phyloP scores from a whole-genome alignment of 2,113 vertebrate species.

The Lophotis ruficrista region DNA sequence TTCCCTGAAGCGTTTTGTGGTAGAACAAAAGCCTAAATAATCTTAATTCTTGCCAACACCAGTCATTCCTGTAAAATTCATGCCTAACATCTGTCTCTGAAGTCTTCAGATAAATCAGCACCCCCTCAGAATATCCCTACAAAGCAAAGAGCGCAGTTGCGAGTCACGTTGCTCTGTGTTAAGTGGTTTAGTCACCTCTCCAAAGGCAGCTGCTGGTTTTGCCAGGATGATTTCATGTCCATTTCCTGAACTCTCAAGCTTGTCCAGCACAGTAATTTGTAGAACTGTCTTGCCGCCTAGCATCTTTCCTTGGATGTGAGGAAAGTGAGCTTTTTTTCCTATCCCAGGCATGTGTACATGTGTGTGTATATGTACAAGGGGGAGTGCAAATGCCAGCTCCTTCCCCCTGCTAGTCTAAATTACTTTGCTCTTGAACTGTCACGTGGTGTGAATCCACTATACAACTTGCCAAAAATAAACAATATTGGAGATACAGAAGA shows the following conservation, averaged over 20 bases:
- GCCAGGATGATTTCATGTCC: neutral
- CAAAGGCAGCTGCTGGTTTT: neutral
- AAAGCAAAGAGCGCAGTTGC: neutral
- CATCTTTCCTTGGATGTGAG: neutral
- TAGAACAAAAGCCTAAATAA: neutral
- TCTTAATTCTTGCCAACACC: neutral
- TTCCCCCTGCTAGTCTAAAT: neutral
- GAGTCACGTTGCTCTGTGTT: accelerated
- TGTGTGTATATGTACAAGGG: neutral
- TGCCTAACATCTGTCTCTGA: neutral
- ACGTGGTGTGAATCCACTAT: neutral
- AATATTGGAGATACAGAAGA: neutral
- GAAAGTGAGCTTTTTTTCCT: neutral
- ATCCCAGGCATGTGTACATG: accelerated
- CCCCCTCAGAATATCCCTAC: neutral
- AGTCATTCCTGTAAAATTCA: neutral
- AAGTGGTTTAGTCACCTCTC: neutral
- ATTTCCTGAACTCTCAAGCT: neutral
- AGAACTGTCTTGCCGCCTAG: neutral
- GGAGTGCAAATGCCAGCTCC: neutral
- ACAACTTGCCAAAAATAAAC: neutral
- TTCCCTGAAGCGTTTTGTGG: neutral
- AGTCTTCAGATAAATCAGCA: neutral
- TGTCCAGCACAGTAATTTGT: neutral
- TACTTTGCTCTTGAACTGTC: neutral